Conservation (phyloP, 2,113 vertebrate genomes). For the Castor canadensis region DNA sequence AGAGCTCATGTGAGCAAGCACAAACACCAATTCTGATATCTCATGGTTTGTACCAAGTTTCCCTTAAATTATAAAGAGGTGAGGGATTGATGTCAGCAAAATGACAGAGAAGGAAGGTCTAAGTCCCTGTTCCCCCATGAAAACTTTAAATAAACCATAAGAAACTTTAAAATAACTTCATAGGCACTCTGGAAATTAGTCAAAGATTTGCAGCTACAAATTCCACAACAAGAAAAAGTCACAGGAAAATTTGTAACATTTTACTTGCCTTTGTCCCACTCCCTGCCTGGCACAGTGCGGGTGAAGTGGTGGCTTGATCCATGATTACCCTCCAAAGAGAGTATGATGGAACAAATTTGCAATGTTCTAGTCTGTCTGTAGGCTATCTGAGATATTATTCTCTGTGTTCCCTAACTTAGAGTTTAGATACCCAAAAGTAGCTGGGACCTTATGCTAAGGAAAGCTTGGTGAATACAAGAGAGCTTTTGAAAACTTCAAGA, state of each 20-base stretch:
- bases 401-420: background rate
- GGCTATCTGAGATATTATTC: background rate
- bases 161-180: background rate
- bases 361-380: background rate
- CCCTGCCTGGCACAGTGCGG: background rate
- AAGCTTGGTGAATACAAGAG: background rate
- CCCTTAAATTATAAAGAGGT: background rate
- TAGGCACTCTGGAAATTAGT: background rate
- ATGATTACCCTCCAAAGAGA: background rate
- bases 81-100: background rate
- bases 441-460: background rate
- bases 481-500: background rate
- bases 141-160: background rate
- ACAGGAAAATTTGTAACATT: background rate
- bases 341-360: background rate
- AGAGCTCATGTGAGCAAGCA: background rate
- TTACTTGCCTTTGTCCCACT: background rate
- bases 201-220: background rate
- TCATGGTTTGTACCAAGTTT: background rate
- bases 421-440: background rate
- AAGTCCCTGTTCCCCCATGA: background rate
- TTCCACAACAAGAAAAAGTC: background rate
- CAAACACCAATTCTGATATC: background rate
- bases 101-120: background rate
- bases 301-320: background rate